phyloP scores from a whole-genome alignment of 2,797 vertebrate species.

The Amblyopsis hoosieri region DNA sequence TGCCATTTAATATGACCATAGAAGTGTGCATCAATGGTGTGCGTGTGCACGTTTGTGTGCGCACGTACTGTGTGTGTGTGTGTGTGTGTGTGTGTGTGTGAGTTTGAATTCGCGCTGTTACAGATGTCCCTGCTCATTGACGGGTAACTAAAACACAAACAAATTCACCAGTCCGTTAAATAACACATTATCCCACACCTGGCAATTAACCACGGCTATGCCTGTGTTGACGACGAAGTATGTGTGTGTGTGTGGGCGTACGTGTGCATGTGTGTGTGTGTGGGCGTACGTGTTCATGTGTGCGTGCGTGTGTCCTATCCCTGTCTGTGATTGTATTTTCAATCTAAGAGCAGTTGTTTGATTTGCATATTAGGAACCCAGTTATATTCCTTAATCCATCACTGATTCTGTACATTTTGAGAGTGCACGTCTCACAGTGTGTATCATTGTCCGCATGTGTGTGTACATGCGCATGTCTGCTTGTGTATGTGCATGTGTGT shows the following conservation, averaged over 20 bases:
- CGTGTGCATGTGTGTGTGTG: slow-evolving; percentile 39
- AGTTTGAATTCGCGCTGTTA: slow-evolving; percentile 53
- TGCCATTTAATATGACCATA: slow-evolving; percentile 33
- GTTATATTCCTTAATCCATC: slow-evolving; percentile 68
- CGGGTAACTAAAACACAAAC: slow-evolving; percentile 77
- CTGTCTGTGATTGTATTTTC: background rate
- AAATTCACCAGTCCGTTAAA: slow-evolving; percentile 77
- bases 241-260: slow-evolving; percentile 41
- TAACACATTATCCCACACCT: slow-evolving; percentile 78
- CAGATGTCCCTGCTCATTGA: slow-evolving; percentile 71
- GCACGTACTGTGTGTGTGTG: slow-evolving; percentile 1
- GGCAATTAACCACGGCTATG: slow-evolving; percentile 64
- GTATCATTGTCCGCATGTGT: background rate
- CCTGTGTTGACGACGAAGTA: slow-evolving; percentile 22
- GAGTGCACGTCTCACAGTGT: no score
- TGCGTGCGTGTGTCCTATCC: slow-evolving; percentile 17
- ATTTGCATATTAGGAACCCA: slow-evolving; percentile 63
- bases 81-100: slow-evolving; percentile 20
- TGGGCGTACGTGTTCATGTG: slow-evolving; percentile 35
- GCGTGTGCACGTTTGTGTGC: slow-evolving; percentile 13
- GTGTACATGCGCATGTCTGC: background rate
- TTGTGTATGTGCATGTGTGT: slow-evolving; percentile 4
- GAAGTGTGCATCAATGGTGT: slow-evolving; percentile 36
- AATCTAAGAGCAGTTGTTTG: slow-evolving; percentile 60
- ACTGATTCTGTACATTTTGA: slow-evolving; percentile 28